Base-by-base conservation (phyloP, 2,888 invertebrate genomes). In the Nebria salina region DNA sequence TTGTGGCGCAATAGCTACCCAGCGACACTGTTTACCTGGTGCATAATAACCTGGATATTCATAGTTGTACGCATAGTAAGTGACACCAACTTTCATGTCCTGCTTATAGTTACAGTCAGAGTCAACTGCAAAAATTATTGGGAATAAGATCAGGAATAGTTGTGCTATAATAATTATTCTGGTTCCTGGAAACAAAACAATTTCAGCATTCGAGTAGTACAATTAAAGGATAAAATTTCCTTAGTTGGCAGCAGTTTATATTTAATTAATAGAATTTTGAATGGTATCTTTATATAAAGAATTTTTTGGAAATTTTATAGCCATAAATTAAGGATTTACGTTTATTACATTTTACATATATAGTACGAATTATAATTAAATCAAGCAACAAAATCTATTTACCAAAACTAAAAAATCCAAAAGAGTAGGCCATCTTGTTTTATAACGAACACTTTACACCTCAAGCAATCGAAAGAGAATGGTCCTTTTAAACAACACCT, bases 31-130 rank as follows among this genome's bases (percentile, higher is more conserved):
- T 0, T 85, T 84, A 0, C 87, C 87, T 0, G 86, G 84, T 0
- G 68, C 0, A 84, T 92, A 93, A 54, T 84, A 84, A 0, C 84
- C 41, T 0, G 92, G 91, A 84, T 92, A 93, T n/a, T 87, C 86
- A 0, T 88, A 87, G 82, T 89, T 93, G 83, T 87, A 88, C 9
- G 93, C 86, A 81, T 89, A 89, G 84, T 90, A 91, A 0, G 86
- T 85, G 1, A 75, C 80, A 0, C 89, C 90, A 0, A 86, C 68
- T n/a, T 75, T 20, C 7, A 92, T 84, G 20, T 86, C 81, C 85
- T 90, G 89, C 3, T 83, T 83, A 82, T 83, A 92, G 83, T 90
- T 89, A 84, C 93, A 93, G 64, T 86, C 85, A 0, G 86, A 76
- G 82, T 90, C 87, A 77, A 87, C 84, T 0, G 87, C 86, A 65